These are phyloP conservation scores for Zosterops lateralis DNA, from an alignment of 2,113 vertebrate genomes.

Conservation along the genomic window DNA sequence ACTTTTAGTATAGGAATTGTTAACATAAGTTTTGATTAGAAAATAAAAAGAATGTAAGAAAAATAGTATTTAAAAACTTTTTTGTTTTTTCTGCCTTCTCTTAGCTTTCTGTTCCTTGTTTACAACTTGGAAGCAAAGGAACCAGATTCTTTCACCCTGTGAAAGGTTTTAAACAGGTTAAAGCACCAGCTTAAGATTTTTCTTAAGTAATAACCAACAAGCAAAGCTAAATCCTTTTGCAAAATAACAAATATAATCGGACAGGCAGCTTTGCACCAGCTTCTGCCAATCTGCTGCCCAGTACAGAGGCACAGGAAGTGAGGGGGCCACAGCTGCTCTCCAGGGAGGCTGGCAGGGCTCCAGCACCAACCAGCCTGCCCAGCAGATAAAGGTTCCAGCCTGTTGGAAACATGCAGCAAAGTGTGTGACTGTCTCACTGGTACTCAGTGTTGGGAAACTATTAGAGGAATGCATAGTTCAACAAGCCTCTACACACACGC, in stretches of 20 bases:
- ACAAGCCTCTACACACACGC: conserved; percentile 24
- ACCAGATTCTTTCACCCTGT: not conserved
- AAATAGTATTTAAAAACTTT: not conserved
- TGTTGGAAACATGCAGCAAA: not conserved
- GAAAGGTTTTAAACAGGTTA: conserved; percentile 41
- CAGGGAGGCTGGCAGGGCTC: not conserved
- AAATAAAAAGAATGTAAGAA: not conserved
- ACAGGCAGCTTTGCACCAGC: conserved; percentile 37
- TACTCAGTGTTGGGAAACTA: conserved; percentile 27
- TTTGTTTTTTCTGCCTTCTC: not conserved
- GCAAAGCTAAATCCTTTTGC: conserved; percentile 50
- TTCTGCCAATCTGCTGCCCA: not conserved
- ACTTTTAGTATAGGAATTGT: not conserved
- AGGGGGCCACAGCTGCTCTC: not conserved
- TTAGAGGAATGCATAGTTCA: conserved; percentile 30
- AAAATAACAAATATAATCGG: conserved; percentile 52
- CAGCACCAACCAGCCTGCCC: not conserved
- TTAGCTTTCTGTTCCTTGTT: conserved; percentile 6
- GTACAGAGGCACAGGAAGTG: not conserved
- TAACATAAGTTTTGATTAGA: not conserved
- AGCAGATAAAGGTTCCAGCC: conserved; percentile 44
- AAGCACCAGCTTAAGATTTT: conserved; percentile 45
- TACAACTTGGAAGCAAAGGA: conserved; percentile 7
- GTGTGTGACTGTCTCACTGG: conserved; percentile 10
- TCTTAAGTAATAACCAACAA: conserved; percentile 21